Evolutionary conservation across 2,797 vertebrate genomes (phyloP).

Genomic region (Pogoniulus pusillus): DNA sequence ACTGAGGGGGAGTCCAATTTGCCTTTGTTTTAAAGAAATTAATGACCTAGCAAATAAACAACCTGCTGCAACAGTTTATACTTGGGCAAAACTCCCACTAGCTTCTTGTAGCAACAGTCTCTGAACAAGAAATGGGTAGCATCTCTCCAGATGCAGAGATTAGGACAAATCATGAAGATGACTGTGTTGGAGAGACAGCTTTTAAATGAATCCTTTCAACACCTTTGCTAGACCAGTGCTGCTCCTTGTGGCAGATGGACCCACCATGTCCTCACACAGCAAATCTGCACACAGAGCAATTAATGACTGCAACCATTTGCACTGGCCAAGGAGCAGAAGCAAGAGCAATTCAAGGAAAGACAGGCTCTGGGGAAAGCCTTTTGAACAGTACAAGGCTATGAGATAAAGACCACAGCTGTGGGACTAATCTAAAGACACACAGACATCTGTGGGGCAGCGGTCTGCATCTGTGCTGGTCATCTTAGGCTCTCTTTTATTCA

Average conservation of each 20-base stretch:
- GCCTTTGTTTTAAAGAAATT: background rate
- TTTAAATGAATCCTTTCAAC: accelerated
- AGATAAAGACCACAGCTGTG: background rate
- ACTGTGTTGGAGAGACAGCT: background rate
- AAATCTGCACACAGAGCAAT: background rate
- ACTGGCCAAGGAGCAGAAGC: background rate
- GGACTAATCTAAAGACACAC: background rate
- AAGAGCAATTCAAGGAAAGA: background rate
- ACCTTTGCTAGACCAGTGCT: background rate
- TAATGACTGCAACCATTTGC: accelerated
- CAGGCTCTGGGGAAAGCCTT: background rate
- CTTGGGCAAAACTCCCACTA: background rate
- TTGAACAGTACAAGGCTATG: background rate
- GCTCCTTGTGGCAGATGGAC: background rate
- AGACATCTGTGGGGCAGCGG: background rate
- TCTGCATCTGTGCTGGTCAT: background rate
- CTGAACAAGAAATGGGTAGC: background rate
- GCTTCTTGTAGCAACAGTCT: background rate
- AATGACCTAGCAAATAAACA: slow-evolving; percentile 16
- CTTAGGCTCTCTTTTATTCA: background rate
- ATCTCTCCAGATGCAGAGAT: background rate
- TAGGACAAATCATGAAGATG: accelerated
- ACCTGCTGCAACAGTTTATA: background rate
- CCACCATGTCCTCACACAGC: background rate
- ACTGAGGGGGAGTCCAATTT: slow-evolving; percentile 18